These are phyloP conservation scores for Malacosoma neustria DNA, from an alignment of 2,888 invertebrate genomes.

Conservation along the genomic window DNA sequence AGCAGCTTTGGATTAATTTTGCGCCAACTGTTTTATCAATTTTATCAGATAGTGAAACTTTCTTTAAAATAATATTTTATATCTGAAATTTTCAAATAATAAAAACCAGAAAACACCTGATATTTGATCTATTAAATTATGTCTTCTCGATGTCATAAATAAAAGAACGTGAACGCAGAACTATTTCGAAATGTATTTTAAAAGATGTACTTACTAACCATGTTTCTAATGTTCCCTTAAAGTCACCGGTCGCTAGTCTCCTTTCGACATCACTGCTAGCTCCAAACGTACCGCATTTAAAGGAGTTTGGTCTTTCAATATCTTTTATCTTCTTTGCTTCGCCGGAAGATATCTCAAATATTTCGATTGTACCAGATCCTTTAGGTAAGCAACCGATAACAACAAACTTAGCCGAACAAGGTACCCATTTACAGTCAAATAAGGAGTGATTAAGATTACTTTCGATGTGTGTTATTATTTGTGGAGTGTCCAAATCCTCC, in stretches of 20 bases:
- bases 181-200: slow-evolving; percentile 1
- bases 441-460: slow-evolving; percentile 88
- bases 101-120: too few relatives aligned
- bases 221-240: slow-evolving; percentile 87
- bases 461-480: slow-evolving; percentile 91
- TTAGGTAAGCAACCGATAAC: slow-evolving; percentile 89
- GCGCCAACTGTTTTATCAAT: too few relatives aligned
- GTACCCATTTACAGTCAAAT: slow-evolving; percentile 97
- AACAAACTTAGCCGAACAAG: slow-evolving; percentile 94
- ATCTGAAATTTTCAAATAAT: too few relatives aligned
- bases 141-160: too few relatives aligned
- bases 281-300: slow-evolving; percentile 96
- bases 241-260: slow-evolving; percentile 92
- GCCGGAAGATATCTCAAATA: slow-evolving; percentile 84
- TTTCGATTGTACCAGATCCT: slow-evolving; percentile 89
- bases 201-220: slow-evolving; percentile 72
- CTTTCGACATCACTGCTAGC: slow-evolving; percentile 88
- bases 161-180: too few relatives aligned
- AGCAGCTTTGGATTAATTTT: too few relatives aligned
- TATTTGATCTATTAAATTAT: too few relatives aligned
- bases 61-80: too few relatives aligned
- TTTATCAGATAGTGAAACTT: too few relatives aligned
- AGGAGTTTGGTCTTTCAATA: slow-evolving; percentile 86
- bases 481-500: slow-evolving; percentile 82
- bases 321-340: slow-evolving; percentile 81